Conservation (phyloP, 2,797 vertebrate genomes). For the Sebastes kiyomatsui region DNA sequence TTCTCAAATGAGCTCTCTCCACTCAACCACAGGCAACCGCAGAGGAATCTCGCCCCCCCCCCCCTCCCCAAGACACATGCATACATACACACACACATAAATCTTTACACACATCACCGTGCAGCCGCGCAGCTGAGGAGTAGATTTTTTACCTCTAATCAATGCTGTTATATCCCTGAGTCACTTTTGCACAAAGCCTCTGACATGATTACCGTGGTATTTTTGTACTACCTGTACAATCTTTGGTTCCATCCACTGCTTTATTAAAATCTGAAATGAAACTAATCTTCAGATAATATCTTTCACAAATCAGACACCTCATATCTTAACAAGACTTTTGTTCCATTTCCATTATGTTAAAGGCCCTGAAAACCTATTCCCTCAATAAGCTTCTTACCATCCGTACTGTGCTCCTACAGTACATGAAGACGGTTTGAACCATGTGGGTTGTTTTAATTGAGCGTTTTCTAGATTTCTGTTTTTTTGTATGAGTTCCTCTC, state of each 20-base stretch:
- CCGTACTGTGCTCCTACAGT: not conserved
- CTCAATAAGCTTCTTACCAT: not conserved
- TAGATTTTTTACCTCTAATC: slow-evolving; percentile 20
- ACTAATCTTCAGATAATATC: slow-evolving; percentile 18
- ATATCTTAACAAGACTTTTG: not conserved
- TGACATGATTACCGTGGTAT: slow-evolving; percentile 28
- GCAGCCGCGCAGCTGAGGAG: not conserved
- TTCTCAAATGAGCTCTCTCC: slow-evolving; percentile 74
- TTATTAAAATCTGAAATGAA: slow-evolving; percentile 36
- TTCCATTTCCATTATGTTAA: slow-evolving; percentile 7
- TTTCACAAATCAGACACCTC: slow-evolving; percentile 23
- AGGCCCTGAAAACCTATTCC: not conserved
- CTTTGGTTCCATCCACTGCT: not conserved
- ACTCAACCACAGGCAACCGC: slow-evolving; percentile 64
- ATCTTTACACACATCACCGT: slow-evolving; percentile 5
- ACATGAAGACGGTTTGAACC: not conserved
- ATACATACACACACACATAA: not conserved
- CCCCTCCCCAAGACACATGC: slow-evolving; percentile 31
- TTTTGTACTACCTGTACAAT: slow-evolving; percentile 25
- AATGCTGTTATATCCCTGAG: slow-evolving; percentile 11
- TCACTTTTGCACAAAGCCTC: slow-evolving; percentile 20
- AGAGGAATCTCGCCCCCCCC: slow-evolving; percentile 34
- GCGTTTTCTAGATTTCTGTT: not conserved
- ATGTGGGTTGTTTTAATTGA: not conserved
- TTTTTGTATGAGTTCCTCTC: not conserved